Percentiles rank a stretch among this genome's conserved stretches.
phyloP scores from a whole-genome alignment of 2,113 vertebrate species.

The Pterocles gutturalis region DNA sequence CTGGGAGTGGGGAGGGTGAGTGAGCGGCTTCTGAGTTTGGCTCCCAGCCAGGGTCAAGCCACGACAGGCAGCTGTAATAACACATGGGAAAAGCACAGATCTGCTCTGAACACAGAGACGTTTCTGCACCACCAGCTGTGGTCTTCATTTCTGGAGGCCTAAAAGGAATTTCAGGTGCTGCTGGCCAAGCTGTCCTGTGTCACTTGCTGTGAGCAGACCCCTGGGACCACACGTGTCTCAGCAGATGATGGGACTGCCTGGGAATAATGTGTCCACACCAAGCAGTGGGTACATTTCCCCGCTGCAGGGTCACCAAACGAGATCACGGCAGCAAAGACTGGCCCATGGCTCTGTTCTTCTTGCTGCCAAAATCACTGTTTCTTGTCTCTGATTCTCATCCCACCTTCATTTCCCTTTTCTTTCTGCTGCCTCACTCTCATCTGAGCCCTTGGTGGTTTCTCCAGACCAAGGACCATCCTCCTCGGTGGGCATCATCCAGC shows the following conservation, averaged over 20 bases:
- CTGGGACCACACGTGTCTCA: accelerated
- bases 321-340: background rate
- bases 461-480: background rate
- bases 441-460: background rate
- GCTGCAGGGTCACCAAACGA: background rate
- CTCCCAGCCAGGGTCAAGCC: no score
- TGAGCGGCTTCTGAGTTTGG: no score
- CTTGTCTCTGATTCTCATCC: background rate
- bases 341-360: background rate
- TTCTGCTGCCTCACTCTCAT: background rate
- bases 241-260: background rate
- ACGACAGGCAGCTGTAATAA: background rate
- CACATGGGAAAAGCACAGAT: background rate
- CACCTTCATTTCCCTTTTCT: background rate
- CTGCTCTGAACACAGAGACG: background rate
- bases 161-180: background rate
- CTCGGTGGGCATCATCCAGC: background rate
- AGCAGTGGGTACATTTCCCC: background rate
- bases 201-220: background rate
- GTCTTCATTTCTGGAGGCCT: background rate
- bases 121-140: background rate
- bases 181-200: background rate
- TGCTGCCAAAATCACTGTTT: background rate
- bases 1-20: no score
- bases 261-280: background rate